A percentile compares a stretch with the other conserved stretches of the same genome.
These are phyloP conservation scores for Caerostris extrusa DNA, from an alignment of 1,140 invertebrate genomes.

Conservation along the genomic window DNA sequence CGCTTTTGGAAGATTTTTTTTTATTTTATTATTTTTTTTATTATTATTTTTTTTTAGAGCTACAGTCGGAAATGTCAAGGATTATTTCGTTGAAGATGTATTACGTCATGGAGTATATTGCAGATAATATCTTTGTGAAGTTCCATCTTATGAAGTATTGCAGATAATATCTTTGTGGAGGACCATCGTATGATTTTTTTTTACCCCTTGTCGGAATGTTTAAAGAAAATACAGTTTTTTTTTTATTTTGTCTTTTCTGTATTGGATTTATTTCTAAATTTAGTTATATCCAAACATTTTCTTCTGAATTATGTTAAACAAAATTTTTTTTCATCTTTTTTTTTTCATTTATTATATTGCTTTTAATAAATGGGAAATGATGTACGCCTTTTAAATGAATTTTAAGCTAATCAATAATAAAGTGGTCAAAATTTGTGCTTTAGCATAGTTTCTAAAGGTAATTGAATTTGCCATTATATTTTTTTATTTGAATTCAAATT, in stretches of 20 bases:
- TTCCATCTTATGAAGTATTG: background rate
- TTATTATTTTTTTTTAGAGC: too few relatives aligned
- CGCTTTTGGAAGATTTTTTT: background rate
- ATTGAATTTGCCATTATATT: too few relatives aligned
- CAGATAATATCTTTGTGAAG: background rate
- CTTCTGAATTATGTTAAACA: background rate
- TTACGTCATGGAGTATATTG: background rate
- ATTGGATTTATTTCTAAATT: background rate
- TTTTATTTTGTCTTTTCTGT: background rate
- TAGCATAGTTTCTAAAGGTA: too few relatives aligned
- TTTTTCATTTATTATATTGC: background rate
- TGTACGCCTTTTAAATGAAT: too few relatives aligned
- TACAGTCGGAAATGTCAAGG: background rate
- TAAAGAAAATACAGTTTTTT: background rate
- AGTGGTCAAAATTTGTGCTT: too few relatives aligned
- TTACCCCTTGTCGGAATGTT: background rate
- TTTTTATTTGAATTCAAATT: too few relatives aligned
- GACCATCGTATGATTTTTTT: background rate
- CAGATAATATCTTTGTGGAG: background rate
- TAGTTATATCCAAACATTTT: background rate
- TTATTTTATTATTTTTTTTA: background rate
- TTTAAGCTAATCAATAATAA: too few relatives aligned
- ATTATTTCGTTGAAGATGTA: conserved; percentile 13
- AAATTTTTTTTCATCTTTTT: background rate
- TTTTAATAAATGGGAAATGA: too few relatives aligned